Evolutionary conservation across 2,888 invertebrate genomes (phyloP), one percentile per base, ranked within the genome.

Genomic region (Hirtodrosophila alboralis): DNA sequence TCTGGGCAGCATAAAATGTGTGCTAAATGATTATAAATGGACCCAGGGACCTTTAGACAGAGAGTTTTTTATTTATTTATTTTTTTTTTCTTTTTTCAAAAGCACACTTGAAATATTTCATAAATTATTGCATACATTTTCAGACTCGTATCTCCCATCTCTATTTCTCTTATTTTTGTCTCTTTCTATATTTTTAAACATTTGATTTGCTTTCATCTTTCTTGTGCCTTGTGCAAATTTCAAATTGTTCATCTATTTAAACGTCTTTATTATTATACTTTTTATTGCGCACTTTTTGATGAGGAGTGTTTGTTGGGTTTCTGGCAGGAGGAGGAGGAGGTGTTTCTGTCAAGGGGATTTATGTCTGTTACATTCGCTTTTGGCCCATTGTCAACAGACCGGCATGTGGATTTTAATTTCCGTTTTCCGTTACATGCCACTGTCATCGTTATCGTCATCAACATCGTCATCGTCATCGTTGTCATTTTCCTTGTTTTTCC

Each of bases 351-450:
- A 18, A 16, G 33, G 31, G 51, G 28, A 43, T 44, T 65, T 48
- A 66, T 66, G 48, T 59, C 43, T 36, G 27, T 27, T n/a, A 14
- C 26, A 60, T 18, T 36, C 41, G 48, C 13, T 27, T n/a, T 52
- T 53, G 59, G 52, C 54, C 52, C 63, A 51, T 62, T 69, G 68
- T 54, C 54, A 57, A 54, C 54, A 48, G 40, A 44, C 37, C 52
- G 40, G 62, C 48, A 57, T 69, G 69, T 72, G 60, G 48, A 73
- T 79, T 79, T 79, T 75, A 79, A 79, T 79, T 83, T 79, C 79
- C 79, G 83, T 54, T 81, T 66, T 70, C 70, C 70, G 63, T 67
- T 67, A 78, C 67, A 81, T 75, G 61, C 62, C 65, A 51, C 58
- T 71, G 71, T 71, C 71, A 63, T 68, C 56, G 75, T 61, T 51